These are phyloP conservation scores for Oplegnathus fasciatus DNA, from an alignment of 2,113 vertebrate genomes.

Conservation along the genomic window DNA sequence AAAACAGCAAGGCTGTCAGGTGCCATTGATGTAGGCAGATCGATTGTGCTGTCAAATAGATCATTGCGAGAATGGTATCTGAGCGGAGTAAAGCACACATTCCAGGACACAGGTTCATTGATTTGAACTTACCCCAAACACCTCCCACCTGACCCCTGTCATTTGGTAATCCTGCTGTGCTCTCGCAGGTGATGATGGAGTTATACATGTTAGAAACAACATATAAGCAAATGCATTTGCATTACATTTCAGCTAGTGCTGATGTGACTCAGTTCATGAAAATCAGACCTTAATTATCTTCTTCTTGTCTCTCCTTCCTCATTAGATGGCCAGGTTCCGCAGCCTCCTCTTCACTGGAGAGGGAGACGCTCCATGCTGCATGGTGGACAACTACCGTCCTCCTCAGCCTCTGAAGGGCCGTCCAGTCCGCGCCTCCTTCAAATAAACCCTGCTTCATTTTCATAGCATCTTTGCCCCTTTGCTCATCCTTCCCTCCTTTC, in stretches of 20 bases:
- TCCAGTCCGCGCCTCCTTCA: conserved; percentile 87
- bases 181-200: neutral
- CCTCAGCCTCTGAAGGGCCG: conserved; percentile 91
- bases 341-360: conserved; percentile 88
- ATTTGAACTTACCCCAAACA: neutral
- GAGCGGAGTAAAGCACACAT: too few relatives aligned
- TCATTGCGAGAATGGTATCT: too few relatives aligned
- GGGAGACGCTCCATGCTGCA: conserved; percentile 85
- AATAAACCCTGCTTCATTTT: conserved; percentile 53
- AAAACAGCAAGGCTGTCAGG: too few relatives aligned
- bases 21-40: too few relatives aligned
- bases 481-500: neutral
- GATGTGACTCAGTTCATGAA: neutral
- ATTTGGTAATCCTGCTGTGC: neutral
- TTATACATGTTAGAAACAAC: neutral
- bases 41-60: too few relatives aligned
- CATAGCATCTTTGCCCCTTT: neutral
- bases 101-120: too few relatives aligned
- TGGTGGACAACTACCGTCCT: conserved; percentile 94
- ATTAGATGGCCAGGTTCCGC: conserved; percentile 89
- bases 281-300: neutral
- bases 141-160: neutral
- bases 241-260: neutral
- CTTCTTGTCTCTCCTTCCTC: neutral
- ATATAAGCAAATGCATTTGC: too few relatives aligned